phyloP scores from a whole-genome alignment of 2,797 vertebrate species.

The Mycteria americana region DNA sequence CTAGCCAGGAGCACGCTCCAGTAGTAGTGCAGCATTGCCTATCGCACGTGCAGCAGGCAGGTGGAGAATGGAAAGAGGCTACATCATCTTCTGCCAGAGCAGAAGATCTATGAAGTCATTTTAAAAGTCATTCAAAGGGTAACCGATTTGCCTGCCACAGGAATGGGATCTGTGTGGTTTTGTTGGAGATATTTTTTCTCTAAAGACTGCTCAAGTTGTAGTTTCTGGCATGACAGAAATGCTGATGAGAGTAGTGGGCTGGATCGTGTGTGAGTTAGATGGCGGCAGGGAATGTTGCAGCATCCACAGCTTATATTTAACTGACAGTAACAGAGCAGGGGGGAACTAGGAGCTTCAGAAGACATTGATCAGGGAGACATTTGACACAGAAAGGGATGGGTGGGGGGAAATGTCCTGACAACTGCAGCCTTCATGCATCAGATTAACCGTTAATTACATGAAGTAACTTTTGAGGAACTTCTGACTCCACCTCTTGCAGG shows the following conservation, averaged over 20 bases:
- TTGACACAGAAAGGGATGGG: not conserved
- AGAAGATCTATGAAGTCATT: not conserved
- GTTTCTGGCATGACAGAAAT: not conserved
- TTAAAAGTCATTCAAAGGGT: not conserved
- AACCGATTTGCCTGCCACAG: not conserved
- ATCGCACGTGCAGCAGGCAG: not conserved
- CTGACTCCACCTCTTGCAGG: not conserved
- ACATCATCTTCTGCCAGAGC: not conserved
- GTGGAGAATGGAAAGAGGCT: not conserved
- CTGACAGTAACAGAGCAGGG: not conserved
- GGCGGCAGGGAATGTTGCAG: not conserved
- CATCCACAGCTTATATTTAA: not conserved
- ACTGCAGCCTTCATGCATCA: not conserved
- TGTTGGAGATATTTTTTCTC: not conserved
- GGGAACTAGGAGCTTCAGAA: not conserved
- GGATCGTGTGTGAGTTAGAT: not conserved
- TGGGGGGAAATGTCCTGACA: not conserved
- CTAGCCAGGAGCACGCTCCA: not conserved
- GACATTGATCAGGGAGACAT: not conserved
- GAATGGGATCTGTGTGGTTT: not conserved
- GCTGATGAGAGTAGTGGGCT: not conserved
- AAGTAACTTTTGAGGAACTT: not conserved
- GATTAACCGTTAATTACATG: not conserved
- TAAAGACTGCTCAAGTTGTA: not conserved
- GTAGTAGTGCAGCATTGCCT: rapidly evolving